Evolutionary conservation across 2,113 vertebrate genomes (phyloP), one percentile per base, ranked within the genome.

Genomic region (Daubentonia madagascariensis): DNA sequence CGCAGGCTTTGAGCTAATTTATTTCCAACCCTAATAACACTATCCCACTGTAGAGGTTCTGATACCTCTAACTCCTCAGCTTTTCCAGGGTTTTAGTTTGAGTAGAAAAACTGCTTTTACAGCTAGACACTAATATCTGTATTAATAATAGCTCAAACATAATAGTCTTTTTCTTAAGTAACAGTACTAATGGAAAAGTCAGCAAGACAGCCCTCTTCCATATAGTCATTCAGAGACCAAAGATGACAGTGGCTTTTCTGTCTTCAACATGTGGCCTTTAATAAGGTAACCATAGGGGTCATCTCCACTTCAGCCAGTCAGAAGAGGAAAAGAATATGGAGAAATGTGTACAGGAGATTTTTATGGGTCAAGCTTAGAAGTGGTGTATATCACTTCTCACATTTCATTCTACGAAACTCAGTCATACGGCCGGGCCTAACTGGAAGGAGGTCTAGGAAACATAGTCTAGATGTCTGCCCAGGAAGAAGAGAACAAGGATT

Each of bases 81-180:
- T 52, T 94, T 96, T 75, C n/a, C 65, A 80, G n/a, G 11, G 18
- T 91, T 80, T 95, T 59, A 89, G 52, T 92, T 63, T 89, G 48
- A 92, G 43, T 92, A 70, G 80, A 57, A 79, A 95, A 90, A 92
- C 57, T 72, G 45, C 35, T 86, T 89, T 95, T 78, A 63, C 3
- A 67, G 23, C 52, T 94, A 52, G 61, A 87, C 8, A 16, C 54
- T 3, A 43, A 80, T 45, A n/a, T 32, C 79, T 35, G 48, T 70
- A 57, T 57, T 57, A 57, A 57, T 57, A 80, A 57, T 83, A 76
- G 59, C 63, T 72, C 70, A 89, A 89, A 93, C 37, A 61, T 88
- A 89, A 91, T 54, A 59, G 6, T 73, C 91, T 90, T 89, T 88
- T 91, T 72, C 73, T 88, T 87, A 96, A 78, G 67, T 95, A 94